A percentile compares a stretch with the other conserved stretches of the same genome.
These are phyloP conservation scores for Lycocorax pyrrhopterus DNA, from an alignment of 2,113 vertebrate species.

Conservation along the genomic window DNA sequence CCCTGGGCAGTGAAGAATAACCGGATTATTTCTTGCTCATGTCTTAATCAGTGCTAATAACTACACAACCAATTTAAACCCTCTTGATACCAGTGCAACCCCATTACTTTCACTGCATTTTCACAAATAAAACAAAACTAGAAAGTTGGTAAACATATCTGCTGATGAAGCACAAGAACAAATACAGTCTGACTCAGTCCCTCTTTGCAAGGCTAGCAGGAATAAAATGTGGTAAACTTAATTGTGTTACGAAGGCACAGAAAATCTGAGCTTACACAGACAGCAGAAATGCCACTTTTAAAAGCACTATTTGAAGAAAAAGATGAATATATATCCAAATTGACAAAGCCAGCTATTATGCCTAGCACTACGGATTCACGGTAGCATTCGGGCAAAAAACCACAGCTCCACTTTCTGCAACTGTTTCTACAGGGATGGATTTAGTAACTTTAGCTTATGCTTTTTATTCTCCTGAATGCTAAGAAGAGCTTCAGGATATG, in stretches of 20 bases:
- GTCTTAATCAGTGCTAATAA: not conserved
- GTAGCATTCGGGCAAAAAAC: not conserved
- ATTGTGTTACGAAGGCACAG: conserved; percentile 21
- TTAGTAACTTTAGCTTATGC: not conserved
- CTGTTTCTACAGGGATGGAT: not conserved
- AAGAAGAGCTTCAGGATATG: not conserved
- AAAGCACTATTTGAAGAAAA: not conserved
- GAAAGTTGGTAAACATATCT: conserved; percentile 34
- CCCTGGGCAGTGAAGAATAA: not conserved
- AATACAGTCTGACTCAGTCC: conserved; percentile 13
- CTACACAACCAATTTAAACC: not conserved
- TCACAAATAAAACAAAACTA: not conserved
- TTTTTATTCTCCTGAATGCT: not conserved
- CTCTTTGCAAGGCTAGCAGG: not conserved
- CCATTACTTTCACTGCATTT: not conserved
- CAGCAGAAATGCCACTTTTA: conserved; percentile 23
- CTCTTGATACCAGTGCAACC: not conserved
- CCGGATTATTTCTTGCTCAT: not conserved
- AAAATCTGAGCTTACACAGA: conserved; percentile 21
- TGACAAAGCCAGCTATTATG: not conserved
- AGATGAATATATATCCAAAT: not conserved
- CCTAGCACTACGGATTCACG: not conserved
- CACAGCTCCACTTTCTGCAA: not conserved
- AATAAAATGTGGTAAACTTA: conserved; percentile 34
- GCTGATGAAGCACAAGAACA: conserved; percentile 36